phyloP scores from a whole-genome alignment of 1,140 invertebrate genomes.

The Belonocnema kinseyi region DNA sequence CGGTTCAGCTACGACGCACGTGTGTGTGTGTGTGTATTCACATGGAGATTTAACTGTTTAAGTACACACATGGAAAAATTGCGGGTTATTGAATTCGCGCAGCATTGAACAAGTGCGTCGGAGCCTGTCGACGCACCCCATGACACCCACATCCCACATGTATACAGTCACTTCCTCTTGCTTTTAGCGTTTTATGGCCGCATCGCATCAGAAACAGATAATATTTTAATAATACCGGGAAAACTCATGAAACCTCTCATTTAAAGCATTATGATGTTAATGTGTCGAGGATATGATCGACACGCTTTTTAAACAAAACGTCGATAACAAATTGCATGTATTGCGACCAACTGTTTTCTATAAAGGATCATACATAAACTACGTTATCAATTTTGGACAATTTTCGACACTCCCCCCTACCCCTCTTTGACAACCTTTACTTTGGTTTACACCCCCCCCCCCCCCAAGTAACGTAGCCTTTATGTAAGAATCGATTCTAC shows the following conservation, averaged over 20 bases:
- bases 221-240: constrained; percentile 57
- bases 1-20: constrained; percentile 17
- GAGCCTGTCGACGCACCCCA: constrained; percentile 55
- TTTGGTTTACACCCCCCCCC: no score
- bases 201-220: constrained; percentile 45
- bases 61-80: constrained; percentile 42
- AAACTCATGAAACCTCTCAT: constrained; percentile 45
- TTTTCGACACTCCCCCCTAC: no score
- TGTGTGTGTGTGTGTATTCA: constrained; percentile 8
- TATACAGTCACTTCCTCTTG: constrained; percentile 57
- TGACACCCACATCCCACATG: constrained; percentile 22
- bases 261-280: constrained; percentile 55
- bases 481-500: no score
- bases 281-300: constrained; percentile 37
- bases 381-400: no score
- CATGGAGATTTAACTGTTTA: constrained; percentile 20
- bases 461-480: no score
- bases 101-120: constrained; percentile 56
- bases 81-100: constrained; percentile 54
- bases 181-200: constrained; percentile 26
- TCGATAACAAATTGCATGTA: no score
- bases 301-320: background rate
- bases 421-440: no score
- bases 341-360: no score
- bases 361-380: no score